Percentiles rank a stretch among this genome's conserved stretches.
phyloP scores from a whole-genome alignment of 2,888 invertebrate genomes.

The Torymus aiolomorphi region DNA sequence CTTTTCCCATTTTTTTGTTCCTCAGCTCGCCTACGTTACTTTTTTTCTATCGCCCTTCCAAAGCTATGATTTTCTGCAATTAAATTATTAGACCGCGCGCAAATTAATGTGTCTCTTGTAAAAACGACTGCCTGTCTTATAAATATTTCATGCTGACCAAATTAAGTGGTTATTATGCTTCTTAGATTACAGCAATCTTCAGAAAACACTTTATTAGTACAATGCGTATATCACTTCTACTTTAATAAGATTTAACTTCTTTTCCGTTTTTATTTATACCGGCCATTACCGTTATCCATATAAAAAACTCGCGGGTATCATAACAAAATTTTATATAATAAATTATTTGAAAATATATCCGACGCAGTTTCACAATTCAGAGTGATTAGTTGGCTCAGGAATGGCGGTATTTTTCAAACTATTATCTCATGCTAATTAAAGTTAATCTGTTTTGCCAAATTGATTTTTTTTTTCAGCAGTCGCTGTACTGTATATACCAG shows the following conservation, averaged over 20 bases:
- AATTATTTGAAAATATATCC: too few relatives aligned
- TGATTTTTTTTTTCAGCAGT: background rate
- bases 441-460: background rate
- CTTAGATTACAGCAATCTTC: background rate
- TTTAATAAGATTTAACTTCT: too few relatives aligned
- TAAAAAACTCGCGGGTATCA: too few relatives aligned
- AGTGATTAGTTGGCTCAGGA: too few relatives aligned
- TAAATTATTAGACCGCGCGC: slow-evolving; percentile 19
- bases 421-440: too few relatives aligned
- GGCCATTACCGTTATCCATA: too few relatives aligned
- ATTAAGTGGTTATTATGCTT: slow-evolving; percentile 9
- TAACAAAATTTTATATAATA: too few relatives aligned
- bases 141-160: slow-evolving; percentile 8
- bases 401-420: too few relatives aligned
- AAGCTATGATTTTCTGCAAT: slow-evolving; percentile 23
- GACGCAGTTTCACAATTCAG: too few relatives aligned
- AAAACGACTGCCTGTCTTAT: background rate
- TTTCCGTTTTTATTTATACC: too few relatives aligned
- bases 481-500: background rate
- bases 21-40: background rate
- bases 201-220: background rate
- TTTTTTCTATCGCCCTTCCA: background rate
- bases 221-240: background rate
- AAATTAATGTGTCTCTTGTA: too few relatives aligned
- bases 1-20: background rate